These are phyloP conservation scores for Cossypha heuglini DNA, from an alignment of 2,797 vertebrate species.

Conservation along the genomic window DNA sequence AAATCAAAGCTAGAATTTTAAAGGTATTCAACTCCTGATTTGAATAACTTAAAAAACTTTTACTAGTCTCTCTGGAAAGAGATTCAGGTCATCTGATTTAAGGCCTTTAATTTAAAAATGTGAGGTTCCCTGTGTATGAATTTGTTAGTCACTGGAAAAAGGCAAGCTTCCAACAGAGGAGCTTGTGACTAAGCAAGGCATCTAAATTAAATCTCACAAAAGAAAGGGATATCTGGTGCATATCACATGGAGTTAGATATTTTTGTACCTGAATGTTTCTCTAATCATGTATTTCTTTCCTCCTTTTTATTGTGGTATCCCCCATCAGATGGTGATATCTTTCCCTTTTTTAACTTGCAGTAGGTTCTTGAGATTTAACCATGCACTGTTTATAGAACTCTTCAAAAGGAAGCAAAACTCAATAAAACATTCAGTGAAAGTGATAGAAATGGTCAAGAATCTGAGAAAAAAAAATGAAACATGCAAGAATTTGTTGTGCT, in stretches of 20 bases:
- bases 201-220: background rate
- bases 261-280: background rate
- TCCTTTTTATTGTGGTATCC: background rate
- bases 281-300: background rate
- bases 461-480: background rate
- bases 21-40: background rate
- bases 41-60: background rate
- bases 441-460: background rate
- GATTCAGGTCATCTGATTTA: background rate
- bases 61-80: background rate
- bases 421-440: background rate
- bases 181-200: background rate
- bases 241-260: background rate
- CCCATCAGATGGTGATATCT: background rate
- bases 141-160: background rate
- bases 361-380: background rate
- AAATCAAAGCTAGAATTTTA: slow-evolving; percentile 16
- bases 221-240: background rate
- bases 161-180: background rate
- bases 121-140: background rate
- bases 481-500: background rate
- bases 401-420: background rate
- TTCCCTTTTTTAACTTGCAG: background rate
- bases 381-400: background rate
- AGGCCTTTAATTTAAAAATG: background rate